These are phyloP conservation scores for Thryonomys swinderianus DNA, from an alignment of 2,113 vertebrate species.

Conservation along the genomic window DNA sequence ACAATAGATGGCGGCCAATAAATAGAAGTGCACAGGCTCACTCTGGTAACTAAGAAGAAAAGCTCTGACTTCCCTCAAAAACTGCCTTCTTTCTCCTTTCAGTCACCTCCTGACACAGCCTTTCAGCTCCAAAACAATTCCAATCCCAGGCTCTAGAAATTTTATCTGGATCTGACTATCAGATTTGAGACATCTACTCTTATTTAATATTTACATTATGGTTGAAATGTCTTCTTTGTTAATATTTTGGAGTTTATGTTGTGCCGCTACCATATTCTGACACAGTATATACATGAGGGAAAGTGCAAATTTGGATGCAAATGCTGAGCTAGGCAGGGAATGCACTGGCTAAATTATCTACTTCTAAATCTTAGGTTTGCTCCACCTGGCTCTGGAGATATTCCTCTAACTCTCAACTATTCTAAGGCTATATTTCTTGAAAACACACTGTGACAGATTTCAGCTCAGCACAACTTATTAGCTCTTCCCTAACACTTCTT, in stretches of 20 bases:
- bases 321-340: not conserved
- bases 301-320: not conserved
- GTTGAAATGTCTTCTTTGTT: conserved; percentile 10
- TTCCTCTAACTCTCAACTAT: not conserved
- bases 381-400: not conserved
- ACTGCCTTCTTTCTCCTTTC: not conserved
- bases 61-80: conserved; percentile 4
- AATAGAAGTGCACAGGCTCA: not conserved
- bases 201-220: not conserved
- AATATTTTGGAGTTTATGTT: conserved; percentile 14
- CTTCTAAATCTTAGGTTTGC: not conserved
- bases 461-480: conserved; percentile 33
- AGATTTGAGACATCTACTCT: not conserved
- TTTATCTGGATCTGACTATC: not conserved
- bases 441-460: conserved; percentile 13
- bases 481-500: not conserved
- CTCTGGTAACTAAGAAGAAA: not conserved
- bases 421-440: conserved; percentile 41
- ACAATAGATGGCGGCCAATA: not conserved
- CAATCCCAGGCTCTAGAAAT: not conserved
- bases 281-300: not conserved
- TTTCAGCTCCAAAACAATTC: not conserved
- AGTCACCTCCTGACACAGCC: not conserved
- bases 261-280: conserved; percentile 19
- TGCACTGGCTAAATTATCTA: not conserved